These are phyloP conservation scores for Drosophila mimetica DNA, from an alignment of 2,888 invertebrate species.

Conservation along the genomic window DNA sequence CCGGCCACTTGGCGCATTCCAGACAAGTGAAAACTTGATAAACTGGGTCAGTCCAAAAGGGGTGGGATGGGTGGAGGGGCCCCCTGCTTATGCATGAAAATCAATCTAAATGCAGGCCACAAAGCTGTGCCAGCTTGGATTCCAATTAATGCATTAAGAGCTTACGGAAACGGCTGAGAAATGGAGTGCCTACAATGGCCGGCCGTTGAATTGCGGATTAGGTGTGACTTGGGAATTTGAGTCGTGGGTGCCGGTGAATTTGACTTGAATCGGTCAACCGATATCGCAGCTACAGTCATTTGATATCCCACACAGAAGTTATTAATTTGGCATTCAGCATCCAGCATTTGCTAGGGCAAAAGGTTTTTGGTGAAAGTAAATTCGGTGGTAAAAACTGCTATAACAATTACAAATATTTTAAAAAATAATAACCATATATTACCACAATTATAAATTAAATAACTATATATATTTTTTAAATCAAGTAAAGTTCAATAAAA, in stretches of 20 bases:
- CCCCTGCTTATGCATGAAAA: constrained; percentile 39
- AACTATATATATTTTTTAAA: too few relatives aligned
- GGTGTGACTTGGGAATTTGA: constrained; percentile 45
- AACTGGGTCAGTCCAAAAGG: constrained; percentile 48
- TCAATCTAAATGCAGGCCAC: constrained; percentile 60
- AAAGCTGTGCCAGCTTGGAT: constrained; percentile 15
- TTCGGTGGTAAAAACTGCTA: too few relatives aligned
- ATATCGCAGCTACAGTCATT: constrained; percentile 3
- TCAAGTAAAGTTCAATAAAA: too few relatives aligned
- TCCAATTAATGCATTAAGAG: constrained; percentile 54
- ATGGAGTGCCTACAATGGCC: constrained; percentile 15
- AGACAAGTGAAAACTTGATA: constrained; percentile 49
- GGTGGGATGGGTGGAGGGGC: background rate
- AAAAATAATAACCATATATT: too few relatives aligned
- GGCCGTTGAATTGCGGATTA: constrained; percentile 43
- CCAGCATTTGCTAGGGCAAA: too few relatives aligned
- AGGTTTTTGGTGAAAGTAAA: too few relatives aligned
- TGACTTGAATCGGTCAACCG: background rate
- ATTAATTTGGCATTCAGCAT: background rate
- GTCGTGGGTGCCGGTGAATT: background rate
- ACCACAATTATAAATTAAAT: too few relatives aligned
- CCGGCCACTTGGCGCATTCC: constrained; percentile 43
- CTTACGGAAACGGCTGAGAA: constrained; percentile 10
- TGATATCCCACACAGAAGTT: background rate
- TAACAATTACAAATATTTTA: too few relatives aligned